These are phyloP conservation scores for Drosophila kambysellisi DNA, from an alignment of 2,888 invertebrate genomes.

Conservation along the genomic window DNA sequence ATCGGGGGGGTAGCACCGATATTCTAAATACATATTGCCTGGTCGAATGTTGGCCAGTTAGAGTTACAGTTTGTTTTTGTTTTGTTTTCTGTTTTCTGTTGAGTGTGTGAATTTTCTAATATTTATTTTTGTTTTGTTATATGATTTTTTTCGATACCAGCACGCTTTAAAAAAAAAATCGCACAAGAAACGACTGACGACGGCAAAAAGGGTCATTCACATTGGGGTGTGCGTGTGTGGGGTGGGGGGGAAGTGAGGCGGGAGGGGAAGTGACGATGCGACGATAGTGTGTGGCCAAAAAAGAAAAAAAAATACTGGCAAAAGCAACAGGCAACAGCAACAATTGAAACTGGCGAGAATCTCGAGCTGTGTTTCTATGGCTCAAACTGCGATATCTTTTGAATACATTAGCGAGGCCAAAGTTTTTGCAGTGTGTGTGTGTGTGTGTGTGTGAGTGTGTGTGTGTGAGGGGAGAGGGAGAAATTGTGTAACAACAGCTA, in stretches of 20 bases:
- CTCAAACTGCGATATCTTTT: slow-evolving; percentile 38
- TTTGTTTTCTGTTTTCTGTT: neutral
- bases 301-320: neutral
- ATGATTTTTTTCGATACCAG: neutral
- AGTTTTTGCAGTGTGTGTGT: slow-evolving; percentile 6
- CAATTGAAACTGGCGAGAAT: slow-evolving; percentile 27
- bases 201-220: slow-evolving; percentile 71
- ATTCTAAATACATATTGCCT: neutral
- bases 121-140: slow-evolving; percentile 1
- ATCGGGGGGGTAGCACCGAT: neutral
- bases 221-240: slow-evolving; percentile 37
- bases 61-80: slow-evolving; percentile 1
- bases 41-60: neutral
- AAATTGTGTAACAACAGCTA: slow-evolving; percentile 60
- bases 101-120: slow-evolving; percentile 15
- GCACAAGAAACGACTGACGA: slow-evolving; percentile 10
- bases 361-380: slow-evolving; percentile 43
- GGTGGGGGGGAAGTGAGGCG: slow-evolving; percentile 3
- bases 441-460: neutral
- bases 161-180: slow-evolving; percentile 15
- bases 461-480: slow-evolving; percentile 1
- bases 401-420: slow-evolving; percentile 48
- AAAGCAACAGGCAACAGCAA: slow-evolving; percentile 17
- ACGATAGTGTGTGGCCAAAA: slow-evolving; percentile 11
- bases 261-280: neutral